Conservation (phyloP, 2,797 vertebrate species). For the Threskiornis aethiopicus region DNA sequence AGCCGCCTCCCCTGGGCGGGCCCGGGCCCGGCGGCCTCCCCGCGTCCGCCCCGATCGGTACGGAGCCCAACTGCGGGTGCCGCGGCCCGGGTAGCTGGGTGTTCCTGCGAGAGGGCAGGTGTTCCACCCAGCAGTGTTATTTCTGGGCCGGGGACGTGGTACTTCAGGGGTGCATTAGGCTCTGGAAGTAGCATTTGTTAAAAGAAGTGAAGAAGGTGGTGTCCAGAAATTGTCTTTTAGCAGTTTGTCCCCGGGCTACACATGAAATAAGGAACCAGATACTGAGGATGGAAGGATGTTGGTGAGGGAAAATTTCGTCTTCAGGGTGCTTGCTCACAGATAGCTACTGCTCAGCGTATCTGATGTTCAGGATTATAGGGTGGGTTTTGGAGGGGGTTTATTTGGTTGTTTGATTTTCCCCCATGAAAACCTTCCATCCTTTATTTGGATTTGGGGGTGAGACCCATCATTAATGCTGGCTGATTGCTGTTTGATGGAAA, state of each 20-base stretch:
- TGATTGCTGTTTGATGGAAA: neutral
- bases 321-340: neutral
- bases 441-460: neutral
- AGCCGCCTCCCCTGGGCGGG: too few relatives aligned
- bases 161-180: rapidly evolving
- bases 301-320: neutral
- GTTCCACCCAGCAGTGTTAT: rapidly evolving
- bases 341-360: rapidly evolving
- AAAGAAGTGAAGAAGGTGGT: rapidly evolving
- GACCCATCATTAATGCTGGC: rapidly evolving
- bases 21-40: neutral
- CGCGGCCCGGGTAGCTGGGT: rapidly evolving
- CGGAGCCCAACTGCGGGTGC: rapidly evolving
- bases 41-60: rapidly evolving
- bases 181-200: neutral
- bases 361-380: too few relatives aligned
- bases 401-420: neutral
- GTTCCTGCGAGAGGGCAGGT: rapidly evolving
- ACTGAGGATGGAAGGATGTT: neutral
- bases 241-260: neutral
- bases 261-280: neutral
- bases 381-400: neutral
- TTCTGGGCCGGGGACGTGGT: rapidly evolving
- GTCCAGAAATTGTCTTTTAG: neutral
- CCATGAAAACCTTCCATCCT: neutral